Base-by-base conservation (phyloP, 2,113 vertebrate species). In the Noturus placidus region DNA sequence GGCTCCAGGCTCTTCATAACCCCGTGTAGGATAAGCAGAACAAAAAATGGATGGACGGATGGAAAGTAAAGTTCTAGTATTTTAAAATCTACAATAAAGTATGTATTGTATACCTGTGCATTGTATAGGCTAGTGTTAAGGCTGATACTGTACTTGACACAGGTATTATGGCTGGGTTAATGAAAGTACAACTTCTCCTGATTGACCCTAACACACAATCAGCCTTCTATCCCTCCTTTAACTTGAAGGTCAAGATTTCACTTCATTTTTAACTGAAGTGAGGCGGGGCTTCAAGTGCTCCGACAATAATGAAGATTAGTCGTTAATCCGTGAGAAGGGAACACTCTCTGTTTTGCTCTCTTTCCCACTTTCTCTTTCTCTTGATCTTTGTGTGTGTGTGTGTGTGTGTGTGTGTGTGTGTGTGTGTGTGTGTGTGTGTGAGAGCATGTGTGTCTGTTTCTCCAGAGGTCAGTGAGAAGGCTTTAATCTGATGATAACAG, bases 261-360 rank as follows among this genome's bases (percentile, higher is more conserved):
- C 76, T 77, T 61, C 4, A 88, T 89, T 91, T 91, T 87, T 89
- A 88, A 84, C 87, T 84, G 65, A 70, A 88, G 82, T 90, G 63
- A 52, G 54, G 84, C 90, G 91, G 91, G 90, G 90, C 93, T 92
- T 9, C 56, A 88, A 93, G 93, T 91, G 91, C 88, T 93, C 82
- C 87, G 89, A 52, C 82, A 89, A 89, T 92, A 87, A 77, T 86
- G 86, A 90, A 93, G 95, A 94, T 95, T 94, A 94, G 91, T 90
- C 69, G 90, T 86, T 94, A 94, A 95, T 94, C 94, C 93, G 90
- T 94, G 91, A 94, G 93, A 94, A 91, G 92, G 91, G 89, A 90
- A 83, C 72, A 89, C 89, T 90, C 92, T 91, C 86, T 85, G 91
- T 89, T 89, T 91, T 89, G 89, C 91, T 91, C 87, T 63, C 87